Evolutionary conservation across 1,140 invertebrate genomes (phyloP).

Genomic region (Dermatophagoides farinae): DNA sequence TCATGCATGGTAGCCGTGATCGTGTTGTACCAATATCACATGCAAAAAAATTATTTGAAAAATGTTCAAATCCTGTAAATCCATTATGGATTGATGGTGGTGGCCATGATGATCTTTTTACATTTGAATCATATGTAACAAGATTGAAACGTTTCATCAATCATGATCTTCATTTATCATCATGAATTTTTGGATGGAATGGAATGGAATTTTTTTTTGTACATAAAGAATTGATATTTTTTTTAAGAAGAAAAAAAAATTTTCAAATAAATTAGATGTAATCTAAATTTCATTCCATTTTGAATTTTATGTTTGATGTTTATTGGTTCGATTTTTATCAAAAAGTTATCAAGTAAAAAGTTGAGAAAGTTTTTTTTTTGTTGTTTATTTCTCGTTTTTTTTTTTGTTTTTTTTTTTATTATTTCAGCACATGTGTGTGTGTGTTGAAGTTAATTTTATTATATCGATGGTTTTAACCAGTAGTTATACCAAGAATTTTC

Average conservation of each 20-base stretch:
- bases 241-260: not conserved
- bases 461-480: too few relatives aligned
- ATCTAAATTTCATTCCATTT: too few relatives aligned
- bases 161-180: not conserved
- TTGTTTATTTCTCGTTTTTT: too few relatives aligned
- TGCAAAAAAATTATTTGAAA: slow-evolving; percentile 89
- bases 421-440: too few relatives aligned
- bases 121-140: slow-evolving; percentile 89
- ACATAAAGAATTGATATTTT: not conserved
- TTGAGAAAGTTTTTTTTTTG: too few relatives aligned
- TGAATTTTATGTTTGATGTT: too few relatives aligned
- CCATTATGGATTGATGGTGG: slow-evolving; percentile 93
- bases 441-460: too few relatives aligned
- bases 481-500: too few relatives aligned
- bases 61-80: slow-evolving; percentile 68
- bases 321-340: too few relatives aligned
- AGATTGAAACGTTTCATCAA: slow-evolving; percentile 83
- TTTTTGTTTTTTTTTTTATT: too few relatives aligned
- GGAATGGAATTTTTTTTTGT: not conserved
- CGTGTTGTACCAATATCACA: slow-evolving; percentile 98
- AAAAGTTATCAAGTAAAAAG: too few relatives aligned
- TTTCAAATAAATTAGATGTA: too few relatives aligned
- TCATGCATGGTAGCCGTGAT: slow-evolving; percentile 98
- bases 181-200: not conserved
- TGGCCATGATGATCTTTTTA: slow-evolving; percentile 96